These are phyloP conservation scores for Rhinoptilus africanus DNA, from an alignment of 2,113 vertebrate genomes.

Conservation along the genomic window DNA sequence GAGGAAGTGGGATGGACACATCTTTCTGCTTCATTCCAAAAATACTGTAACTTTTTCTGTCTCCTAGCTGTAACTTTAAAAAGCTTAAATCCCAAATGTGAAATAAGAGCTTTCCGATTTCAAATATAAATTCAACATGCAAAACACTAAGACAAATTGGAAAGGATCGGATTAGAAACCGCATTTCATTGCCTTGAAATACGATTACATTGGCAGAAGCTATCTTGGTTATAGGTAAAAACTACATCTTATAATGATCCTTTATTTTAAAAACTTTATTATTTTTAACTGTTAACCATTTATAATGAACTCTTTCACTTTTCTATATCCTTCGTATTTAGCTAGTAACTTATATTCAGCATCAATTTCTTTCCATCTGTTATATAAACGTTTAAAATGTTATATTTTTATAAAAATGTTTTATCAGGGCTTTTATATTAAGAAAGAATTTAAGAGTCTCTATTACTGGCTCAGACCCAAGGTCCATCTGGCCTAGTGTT, in stretches of 20 bases:
- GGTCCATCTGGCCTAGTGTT: neutral
- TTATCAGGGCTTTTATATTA: neutral
- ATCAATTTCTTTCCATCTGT: neutral
- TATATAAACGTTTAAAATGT: neutral
- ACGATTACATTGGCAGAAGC: slow-evolving; percentile 6
- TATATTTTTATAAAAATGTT: neutral
- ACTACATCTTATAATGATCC: neutral
- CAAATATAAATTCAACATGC: neutral
- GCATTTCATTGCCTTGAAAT: neutral
- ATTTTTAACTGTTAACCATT: neutral
- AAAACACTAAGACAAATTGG: neutral
- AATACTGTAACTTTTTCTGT: neutral
- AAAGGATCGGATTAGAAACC: neutral
- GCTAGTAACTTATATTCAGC: neutral
- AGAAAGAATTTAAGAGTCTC: neutral
- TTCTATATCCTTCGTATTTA: neutral
- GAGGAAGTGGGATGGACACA: neutral
- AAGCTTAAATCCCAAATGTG: neutral
- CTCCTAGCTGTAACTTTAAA: neutral
- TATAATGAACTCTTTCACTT: neutral
- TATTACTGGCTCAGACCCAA: neutral
- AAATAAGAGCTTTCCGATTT: neutral
- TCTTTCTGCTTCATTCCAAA: neutral
- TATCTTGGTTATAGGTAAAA: neutral
- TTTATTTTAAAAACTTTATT: neutral